Evolutionary conservation across 2,797 vertebrate species (phyloP), one percentile per base, ranked within the genome.

Genomic region (Tapera naevia): DNA sequence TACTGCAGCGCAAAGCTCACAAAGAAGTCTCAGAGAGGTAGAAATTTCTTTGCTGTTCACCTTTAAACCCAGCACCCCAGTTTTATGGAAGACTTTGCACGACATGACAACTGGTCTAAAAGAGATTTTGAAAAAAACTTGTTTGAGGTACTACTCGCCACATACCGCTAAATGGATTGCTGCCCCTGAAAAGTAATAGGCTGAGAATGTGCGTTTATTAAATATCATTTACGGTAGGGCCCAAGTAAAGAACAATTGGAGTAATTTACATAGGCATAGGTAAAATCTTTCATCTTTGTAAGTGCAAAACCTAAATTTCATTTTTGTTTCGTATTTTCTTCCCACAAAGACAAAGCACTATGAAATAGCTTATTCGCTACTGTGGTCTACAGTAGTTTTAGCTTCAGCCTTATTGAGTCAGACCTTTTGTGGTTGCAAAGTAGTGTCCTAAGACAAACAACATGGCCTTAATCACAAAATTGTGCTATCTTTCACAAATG

Each of bases 1-100:
- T 51, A 22, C 21, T 32, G 37, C 13, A 45, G 50, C 25, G 16
- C 41, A 62, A n/a, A 56, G 16, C 13, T 45, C 14, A 2, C 4
- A 3, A 56, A 53, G 35, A 18, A 48, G 37, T 10, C 10, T 51
- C 57, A 33, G 48, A 66, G 14, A 60, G 57, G 35, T 18, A 69
- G 27, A 80, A 6, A 4, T 53, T 57, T 48, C 30, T 28, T 79
- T 35, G 18, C 25, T 18, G 15, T 5, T 66, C 48, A 57, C 32
- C 75, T 80, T 41, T 23, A 80, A 76, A 61, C 3, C 22, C 28
- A 35, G 24, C 10, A 32, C 10, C 28, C 24, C 1, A 4, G 37
- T 6, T 2, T 51, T 51, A 24, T 18, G 19, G 0, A 1, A 28
- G 30, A 18, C 25, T 84, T 43, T 54, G 19, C n/a, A 50, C 0